Conservation (phyloP, 2,113 vertebrate species). For the Gymnorhina tibicen region DNA sequence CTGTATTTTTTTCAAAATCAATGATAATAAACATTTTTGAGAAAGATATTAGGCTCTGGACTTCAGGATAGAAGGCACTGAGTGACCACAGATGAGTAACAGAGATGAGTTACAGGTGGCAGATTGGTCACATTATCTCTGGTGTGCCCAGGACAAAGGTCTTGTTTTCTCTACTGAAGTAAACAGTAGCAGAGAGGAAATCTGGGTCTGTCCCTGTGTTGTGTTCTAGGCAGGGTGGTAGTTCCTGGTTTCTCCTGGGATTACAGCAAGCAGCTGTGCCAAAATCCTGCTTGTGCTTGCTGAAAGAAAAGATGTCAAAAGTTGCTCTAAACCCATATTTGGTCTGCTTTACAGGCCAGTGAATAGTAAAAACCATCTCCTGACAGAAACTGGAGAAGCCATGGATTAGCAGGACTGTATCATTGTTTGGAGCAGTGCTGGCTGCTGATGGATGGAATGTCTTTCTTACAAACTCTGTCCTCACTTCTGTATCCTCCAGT, state of each 20-base stretch:
- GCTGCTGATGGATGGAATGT: not conserved
- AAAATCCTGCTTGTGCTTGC: not conserved
- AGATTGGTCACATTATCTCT: not conserved
- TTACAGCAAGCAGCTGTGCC: not conserved
- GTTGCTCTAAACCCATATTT: not conserved
- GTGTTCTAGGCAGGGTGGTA: not conserved
- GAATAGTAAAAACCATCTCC: not conserved
- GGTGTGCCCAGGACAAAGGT: not conserved
- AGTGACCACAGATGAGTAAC: not conserved
- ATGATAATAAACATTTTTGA: not conserved
- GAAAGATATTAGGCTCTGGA: not conserved
- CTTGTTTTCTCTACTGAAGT: not conserved
- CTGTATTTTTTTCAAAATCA: not conserved
- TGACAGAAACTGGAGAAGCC: not conserved
- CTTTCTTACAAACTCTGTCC: not conserved
- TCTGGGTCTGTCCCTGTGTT: not conserved
- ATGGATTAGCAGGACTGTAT: not conserved
- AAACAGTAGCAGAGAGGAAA: not conserved
- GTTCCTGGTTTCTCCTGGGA: not conserved
- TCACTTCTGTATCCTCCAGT: not conserved
- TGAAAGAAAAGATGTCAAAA: not conserved
- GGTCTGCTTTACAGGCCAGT: not conserved
- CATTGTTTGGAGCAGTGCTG: not conserved
- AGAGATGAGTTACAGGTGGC: not conserved
- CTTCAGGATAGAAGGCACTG: not conserved